These are phyloP conservation scores for Cynodonichthys magdalenae DNA, from an alignment of 2,797 vertebrate species.

Conservation along the genomic window DNA sequence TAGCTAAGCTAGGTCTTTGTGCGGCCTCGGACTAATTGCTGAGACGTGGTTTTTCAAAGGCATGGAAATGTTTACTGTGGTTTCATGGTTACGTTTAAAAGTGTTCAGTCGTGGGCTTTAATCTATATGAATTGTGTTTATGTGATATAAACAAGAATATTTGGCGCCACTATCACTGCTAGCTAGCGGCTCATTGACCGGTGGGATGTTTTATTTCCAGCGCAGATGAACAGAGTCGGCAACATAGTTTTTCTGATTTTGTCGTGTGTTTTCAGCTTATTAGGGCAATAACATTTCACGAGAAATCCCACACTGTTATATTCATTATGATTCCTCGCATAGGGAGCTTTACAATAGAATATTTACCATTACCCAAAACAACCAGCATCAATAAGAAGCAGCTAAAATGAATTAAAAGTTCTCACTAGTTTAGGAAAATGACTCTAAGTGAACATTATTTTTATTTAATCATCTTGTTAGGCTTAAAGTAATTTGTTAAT, in stretches of 20 bases:
- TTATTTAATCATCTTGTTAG: too few relatives aligned
- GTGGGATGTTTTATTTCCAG: not conserved
- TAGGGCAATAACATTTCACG: too few relatives aligned
- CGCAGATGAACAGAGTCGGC: too few relatives aligned
- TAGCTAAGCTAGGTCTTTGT: constrained; percentile 66
- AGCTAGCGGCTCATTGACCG: constrained; percentile 3
- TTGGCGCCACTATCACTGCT: constrained; percentile 68
- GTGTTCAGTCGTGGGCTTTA: rapidly evolving
- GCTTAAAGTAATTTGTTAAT: too few relatives aligned
- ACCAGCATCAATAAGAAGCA: too few relatives aligned
- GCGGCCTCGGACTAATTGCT: constrained; percentile 22
- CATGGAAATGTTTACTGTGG: not conserved
- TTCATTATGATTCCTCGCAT: too few relatives aligned
- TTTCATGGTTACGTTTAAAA: rapidly evolving
- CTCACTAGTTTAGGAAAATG: too few relatives aligned
- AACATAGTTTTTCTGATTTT: not conserved
- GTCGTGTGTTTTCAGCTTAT: not conserved
- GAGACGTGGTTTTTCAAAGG: constrained; percentile 2
- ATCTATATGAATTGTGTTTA: rapidly evolving
- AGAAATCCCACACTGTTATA: too few relatives aligned
- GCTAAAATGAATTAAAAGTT: too few relatives aligned
- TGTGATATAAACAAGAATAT: constrained; percentile 5
- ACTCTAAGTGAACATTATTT: too few relatives aligned
- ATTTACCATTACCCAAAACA: too few relatives aligned
- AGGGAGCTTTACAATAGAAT: too few relatives aligned